These are phyloP conservation scores for Leptinotarsa haldemani DNA, from an alignment of 2,888 invertebrate species.

Conservation along the genomic window DNA sequence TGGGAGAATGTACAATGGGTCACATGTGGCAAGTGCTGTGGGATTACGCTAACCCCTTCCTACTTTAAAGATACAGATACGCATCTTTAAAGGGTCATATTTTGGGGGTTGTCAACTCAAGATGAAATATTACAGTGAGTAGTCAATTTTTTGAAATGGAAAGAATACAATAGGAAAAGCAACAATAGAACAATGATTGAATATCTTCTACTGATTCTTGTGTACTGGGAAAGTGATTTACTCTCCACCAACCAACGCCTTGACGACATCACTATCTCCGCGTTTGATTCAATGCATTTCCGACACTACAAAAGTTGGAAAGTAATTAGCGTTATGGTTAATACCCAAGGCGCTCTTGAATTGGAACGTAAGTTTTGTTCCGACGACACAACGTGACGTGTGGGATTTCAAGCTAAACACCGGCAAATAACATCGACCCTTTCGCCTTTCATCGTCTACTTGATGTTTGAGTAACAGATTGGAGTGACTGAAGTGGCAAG, in stretches of 20 bases:
- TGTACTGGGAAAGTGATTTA: not conserved
- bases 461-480: constrained; percentile 18
- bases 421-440: constrained; percentile 9
- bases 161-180: too few species aligned
- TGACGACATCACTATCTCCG: not conserved
- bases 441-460: constrained; percentile 8
- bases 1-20: too few species aligned
- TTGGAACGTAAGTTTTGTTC: not conserved
- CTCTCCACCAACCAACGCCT: not conserved
- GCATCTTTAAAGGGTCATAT: too few species aligned
- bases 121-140: too few species aligned
- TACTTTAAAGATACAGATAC: too few species aligned
- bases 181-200: too few species aligned
- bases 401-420: constrained; percentile 9
- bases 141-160: too few species aligned
- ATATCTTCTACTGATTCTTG: too few species aligned
- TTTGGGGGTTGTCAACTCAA: too few species aligned
- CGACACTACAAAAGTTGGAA: not conserved
- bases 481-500: constrained; percentile 16
- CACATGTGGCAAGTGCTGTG: too few species aligned
- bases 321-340: not conserved
- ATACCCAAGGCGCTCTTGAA: not conserved
- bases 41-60: too few species aligned
- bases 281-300: not conserved
- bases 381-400: not conserved